These are phyloP conservation scores for Napeogenes inachia DNA, from an alignment of 2,888 invertebrate species.

Conservation along the genomic window DNA sequence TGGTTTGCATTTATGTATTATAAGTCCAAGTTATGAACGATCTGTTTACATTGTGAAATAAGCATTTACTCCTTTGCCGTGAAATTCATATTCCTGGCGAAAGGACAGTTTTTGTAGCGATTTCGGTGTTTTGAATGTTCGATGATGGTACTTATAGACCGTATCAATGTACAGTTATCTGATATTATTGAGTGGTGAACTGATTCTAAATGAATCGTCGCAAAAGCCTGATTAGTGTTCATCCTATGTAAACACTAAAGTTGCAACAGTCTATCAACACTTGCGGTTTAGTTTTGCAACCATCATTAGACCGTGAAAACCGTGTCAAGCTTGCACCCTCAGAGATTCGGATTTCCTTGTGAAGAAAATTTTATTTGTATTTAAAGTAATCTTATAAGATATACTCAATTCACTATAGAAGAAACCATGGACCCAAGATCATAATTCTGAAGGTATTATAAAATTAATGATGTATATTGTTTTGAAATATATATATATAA, in stretches of 20 bases:
- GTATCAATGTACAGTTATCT: conserved; percentile 55
- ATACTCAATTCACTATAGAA: conserved; percentile 30
- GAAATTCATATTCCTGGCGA: conserved; percentile 55
- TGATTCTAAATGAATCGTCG: conserved; percentile 38
- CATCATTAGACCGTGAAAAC: conserved; percentile 72
- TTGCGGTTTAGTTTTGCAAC: conserved; percentile 68
- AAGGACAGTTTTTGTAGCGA: conserved; percentile 58
- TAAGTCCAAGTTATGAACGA: conserved; percentile 45
- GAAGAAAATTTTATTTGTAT: conserved; percentile 21
- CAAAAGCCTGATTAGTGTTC: conserved; percentile 31
- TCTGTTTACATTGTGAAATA: conserved; percentile 72
- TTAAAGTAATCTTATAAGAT: conserved; percentile 34
- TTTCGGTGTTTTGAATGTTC: conserved; percentile 48
- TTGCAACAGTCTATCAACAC: conserved; percentile 47
- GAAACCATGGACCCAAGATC: conserved; percentile 37
- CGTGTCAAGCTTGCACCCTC: conserved; percentile 66
- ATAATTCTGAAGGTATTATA: conserved; percentile 35
- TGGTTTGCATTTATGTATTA: conserved; percentile 36
- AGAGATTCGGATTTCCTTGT: conserved; percentile 38
- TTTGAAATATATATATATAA: conserved; percentile 8
- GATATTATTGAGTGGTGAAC: conserved; percentile 42
- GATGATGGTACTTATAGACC: conserved; percentile 51
- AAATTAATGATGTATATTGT: conserved; percentile 1
- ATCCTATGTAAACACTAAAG: conserved; percentile 38
- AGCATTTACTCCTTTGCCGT: conserved; percentile 45